Percentiles rank a stretch among this genome's conserved stretches.
These are phyloP conservation scores for Saguinus imperator DNA, from an alignment of 2,113 vertebrate species.

Conservation along the genomic window DNA sequence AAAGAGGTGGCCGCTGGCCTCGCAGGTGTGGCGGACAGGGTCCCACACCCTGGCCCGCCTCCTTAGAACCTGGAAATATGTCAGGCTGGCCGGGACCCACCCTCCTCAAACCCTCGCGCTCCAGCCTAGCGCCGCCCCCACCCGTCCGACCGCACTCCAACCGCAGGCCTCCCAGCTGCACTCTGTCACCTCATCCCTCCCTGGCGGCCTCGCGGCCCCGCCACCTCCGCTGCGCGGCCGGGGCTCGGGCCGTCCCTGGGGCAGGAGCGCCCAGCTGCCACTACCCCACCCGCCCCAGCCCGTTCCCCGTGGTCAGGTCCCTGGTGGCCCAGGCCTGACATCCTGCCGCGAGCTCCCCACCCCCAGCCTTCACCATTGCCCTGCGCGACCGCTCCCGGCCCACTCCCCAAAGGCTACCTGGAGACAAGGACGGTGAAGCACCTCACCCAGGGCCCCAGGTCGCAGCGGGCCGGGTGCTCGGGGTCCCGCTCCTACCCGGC, in stretches of 20 bases:
- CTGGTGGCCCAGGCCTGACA: background rate
- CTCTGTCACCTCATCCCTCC: constrained; percentile 56
- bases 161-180: constrained; percentile 14
- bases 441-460: no score
- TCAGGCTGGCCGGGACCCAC: background rate
- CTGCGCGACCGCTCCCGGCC: background rate
- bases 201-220: background rate
- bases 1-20: background rate
- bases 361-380: no score
- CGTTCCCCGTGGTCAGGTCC: background rate
- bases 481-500: no score
- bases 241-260: background rate
- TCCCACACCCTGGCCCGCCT: background rate
- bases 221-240: background rate
- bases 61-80: background rate
- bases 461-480: no score
- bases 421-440: constrained; percentile 72
- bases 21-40: background rate
- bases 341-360: no score
- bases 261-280: background rate
- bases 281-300: background rate
- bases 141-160: background rate
- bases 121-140: background rate
- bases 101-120: background rate
- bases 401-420: constrained; percentile 87